Base-by-base conservation (phyloP, 2,113 vertebrate species). In the Lates calcarifer region DNA sequence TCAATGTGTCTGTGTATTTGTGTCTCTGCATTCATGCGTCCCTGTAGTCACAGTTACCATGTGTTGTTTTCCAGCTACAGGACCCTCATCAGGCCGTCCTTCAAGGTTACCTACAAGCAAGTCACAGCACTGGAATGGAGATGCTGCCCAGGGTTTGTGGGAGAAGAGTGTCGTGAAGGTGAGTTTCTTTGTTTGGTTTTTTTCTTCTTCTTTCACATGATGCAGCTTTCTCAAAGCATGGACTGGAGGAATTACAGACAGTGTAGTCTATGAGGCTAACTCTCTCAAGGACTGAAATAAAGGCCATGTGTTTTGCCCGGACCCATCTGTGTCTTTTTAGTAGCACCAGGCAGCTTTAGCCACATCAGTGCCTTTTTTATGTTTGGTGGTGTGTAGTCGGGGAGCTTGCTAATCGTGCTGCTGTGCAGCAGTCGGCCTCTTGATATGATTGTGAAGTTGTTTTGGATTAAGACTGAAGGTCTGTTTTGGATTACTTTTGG, bases 141-240 rank as follows among this genome's bases (percentile, higher is more conserved):
- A 56, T 99, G 97, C 94, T 99, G 97, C 62, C 97, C 97, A 20
- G 97, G 97, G 28, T 98, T 97, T 82, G 95, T 95, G 0, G 97
- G 97, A 86, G 94, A 94, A 80, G 96, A 96, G 92, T 99, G 97
- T 69, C 96, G 96, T 0, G 95, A 97, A 85, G 97, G 97, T 98
- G 68, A 96, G 96, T 92, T 49, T 49, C 2, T 53, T 6, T 31
- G 6, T 3, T 12, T 7, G n/a, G n/a, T n/a, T 35, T 29, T 49
- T 37, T 24, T 5, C n/a, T 37, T 20, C 8, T 43, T 60, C 33
- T 49, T 56, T 69, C n/a, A 26, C 33, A 8, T 35, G 29, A 74
- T 51, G 53, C 41, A 61, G 17, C 14, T 43, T 64, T 79, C 35
- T 55, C 28, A 22, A 68, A 57, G 43, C 5, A 2, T 71, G 9